phyloP scores from a whole-genome alignment of 2,888 invertebrate species.

The Palloptera scutellata region DNA sequence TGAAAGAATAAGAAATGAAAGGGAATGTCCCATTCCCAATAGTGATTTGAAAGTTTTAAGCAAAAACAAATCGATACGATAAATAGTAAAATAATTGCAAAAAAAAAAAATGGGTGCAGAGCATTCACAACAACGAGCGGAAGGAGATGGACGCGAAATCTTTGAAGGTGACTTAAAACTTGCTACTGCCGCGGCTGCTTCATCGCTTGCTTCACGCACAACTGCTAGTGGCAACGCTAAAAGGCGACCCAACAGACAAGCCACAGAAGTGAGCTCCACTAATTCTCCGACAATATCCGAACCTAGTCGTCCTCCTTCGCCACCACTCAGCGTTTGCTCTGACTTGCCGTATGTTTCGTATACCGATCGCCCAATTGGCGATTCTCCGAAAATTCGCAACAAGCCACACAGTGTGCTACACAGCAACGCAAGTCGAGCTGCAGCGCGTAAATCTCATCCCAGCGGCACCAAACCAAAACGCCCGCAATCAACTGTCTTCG shows the following conservation, averaged over 20 bases:
- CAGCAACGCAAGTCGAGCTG: slow-evolving; percentile 47
- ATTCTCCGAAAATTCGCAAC: slow-evolving; percentile 82
- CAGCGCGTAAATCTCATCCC: slow-evolving; percentile 54
- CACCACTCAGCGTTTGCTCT: slow-evolving; percentile 87
- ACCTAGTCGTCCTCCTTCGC: slow-evolving; percentile 74
- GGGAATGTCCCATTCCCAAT: no score
- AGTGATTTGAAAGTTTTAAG: no score
- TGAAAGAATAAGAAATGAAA: no score
- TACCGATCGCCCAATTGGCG: slow-evolving; percentile 88
- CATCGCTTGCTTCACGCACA: slow-evolving; percentile 26
- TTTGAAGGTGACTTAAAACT: slow-evolving; percentile 45
- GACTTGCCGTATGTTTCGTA: slow-evolving; percentile 92
- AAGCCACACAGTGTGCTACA: slow-evolving; percentile 58
- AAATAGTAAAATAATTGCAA: background rate
- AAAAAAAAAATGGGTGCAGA: slow-evolving; percentile 70
- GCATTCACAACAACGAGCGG: slow-evolving; percentile 67
- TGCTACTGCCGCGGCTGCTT: background rate
- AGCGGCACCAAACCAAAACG: slow-evolving; percentile 59
- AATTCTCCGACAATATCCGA: slow-evolving; percentile 54
- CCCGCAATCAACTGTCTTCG: slow-evolving; percentile 64
- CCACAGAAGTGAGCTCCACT: slow-evolving; percentile 33
- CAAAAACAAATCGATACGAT: no score
- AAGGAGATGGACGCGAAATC: slow-evolving; percentile 54
- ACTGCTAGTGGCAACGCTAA: slow-evolving; percentile 40
- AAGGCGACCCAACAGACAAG: slow-evolving; percentile 46